Conservation (phyloP, 2,113 vertebrate genomes). For the Callipepla squamata region DNA sequence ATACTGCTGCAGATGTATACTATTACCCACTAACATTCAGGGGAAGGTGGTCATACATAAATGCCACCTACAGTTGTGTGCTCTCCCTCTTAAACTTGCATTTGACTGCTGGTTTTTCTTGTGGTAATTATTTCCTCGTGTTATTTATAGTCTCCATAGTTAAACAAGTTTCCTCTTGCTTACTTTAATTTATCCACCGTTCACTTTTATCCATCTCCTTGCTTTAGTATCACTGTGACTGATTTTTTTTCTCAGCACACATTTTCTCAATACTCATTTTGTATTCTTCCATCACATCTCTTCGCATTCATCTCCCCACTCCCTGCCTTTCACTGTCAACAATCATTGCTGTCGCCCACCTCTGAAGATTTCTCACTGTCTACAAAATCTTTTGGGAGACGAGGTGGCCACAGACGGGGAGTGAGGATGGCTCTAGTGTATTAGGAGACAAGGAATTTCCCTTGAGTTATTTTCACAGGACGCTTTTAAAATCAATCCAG, state of each 20-base stretch:
- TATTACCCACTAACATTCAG: not conserved
- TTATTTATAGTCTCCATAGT: not conserved
- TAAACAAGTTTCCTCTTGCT: not conserved
- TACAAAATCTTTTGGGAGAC: not conserved
- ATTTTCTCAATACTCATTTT: not conserved
- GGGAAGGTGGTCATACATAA: not conserved
- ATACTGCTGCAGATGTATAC: not conserved
- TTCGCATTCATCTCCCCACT: not conserved
- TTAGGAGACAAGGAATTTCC: accelerated
- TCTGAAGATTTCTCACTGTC: not conserved
- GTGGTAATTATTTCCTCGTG: not conserved
- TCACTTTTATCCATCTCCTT: not conserved
- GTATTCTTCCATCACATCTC: not conserved
- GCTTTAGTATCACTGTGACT: not conserved
- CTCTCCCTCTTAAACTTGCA: accelerated
- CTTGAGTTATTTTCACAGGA: not conserved
- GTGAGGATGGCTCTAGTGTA: not conserved
- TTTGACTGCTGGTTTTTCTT: not conserved
- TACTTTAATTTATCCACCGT: not conserved
- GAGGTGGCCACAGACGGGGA: not conserved
- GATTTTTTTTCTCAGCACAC: not conserved
- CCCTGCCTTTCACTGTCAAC: not conserved
- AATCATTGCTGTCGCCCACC: not conserved
- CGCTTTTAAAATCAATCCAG: not conserved
- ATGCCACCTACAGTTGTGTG: not conserved